phyloP scores from a whole-genome alignment of 2,797 vertebrate genomes.

The Cyclopterus lumpus region DNA sequence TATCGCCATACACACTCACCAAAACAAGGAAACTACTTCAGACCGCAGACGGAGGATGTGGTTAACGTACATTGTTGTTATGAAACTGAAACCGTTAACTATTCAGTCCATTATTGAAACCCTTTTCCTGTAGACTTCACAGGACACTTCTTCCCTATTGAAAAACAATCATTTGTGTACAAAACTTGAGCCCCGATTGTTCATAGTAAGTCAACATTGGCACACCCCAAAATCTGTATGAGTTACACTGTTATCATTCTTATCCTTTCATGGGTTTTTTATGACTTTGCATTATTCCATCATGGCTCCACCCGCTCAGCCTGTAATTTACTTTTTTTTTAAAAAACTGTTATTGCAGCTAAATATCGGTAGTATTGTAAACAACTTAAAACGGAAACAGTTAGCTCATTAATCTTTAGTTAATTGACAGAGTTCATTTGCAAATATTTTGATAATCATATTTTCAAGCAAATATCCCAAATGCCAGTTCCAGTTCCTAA shows the following conservation, averaged over 20 bases:
- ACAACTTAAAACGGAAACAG: neutral
- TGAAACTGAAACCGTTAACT: conserved; percentile 14
- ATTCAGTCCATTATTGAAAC: neutral
- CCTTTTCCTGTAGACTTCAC: neutral
- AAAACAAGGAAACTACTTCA: conserved; percentile 3
- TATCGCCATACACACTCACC: neutral
- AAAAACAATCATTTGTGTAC: neutral
- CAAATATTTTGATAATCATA: neutral
- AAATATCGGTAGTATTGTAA: neutral
- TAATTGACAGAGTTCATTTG: neutral
- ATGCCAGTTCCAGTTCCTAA: neutral
- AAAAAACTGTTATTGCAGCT: neutral
- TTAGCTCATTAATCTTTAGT: neutral
- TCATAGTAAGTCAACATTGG: neutral
- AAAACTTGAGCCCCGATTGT: neutral
- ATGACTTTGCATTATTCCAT: no score
- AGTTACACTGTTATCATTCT: neutral
- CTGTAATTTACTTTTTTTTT: no score
- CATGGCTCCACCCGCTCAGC: no score
- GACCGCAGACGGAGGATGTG: conserved; percentile 12
- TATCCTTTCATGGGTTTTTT: neutral
- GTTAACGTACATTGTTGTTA: conserved; percentile 8
- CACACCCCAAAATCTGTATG: neutral
- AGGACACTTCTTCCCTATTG: neutral
- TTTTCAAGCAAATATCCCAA: neutral